Conservation (phyloP, 2,888 invertebrate species). For the Eretmocerus hayati region DNA sequence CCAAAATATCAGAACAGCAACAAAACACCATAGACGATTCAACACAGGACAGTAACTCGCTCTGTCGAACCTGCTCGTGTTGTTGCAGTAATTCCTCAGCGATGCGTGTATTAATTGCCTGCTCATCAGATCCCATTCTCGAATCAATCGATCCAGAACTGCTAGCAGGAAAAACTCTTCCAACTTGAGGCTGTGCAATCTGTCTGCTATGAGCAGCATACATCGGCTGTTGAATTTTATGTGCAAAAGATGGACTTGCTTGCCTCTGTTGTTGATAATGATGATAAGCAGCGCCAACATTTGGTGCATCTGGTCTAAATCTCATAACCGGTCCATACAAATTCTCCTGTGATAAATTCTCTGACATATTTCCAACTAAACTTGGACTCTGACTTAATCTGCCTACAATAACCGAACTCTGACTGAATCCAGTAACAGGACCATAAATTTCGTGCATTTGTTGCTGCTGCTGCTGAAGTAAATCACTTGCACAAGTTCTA, state of each 20-base stretch:
- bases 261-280: conserved; percentile 34
- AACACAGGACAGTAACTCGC: background rate
- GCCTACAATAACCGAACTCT: conserved; percentile 42
- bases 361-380: conserved; percentile 34
- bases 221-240: conserved; percentile 29
- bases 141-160: conserved; percentile 35
- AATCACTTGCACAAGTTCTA: conserved; percentile 27
- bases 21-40: background rate
- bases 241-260: conserved; percentile 40
- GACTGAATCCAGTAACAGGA: conserved; percentile 42
- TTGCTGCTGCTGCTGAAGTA: conserved; percentile 37
- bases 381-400: conserved; percentile 41
- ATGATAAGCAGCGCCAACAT: conserved; percentile 25
- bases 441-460: conserved; percentile 44
- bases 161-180: conserved; percentile 28
- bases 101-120: background rate
- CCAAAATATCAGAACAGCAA: background rate
- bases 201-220: conserved; percentile 21
- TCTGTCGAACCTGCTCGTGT: conserved; percentile 43
- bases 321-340: conserved; percentile 45
- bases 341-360: conserved; percentile 25
- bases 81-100: conserved; percentile 28
- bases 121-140: conserved; percentile 25
- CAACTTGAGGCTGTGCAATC: conserved; percentile 18
- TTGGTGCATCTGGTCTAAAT: conserved; percentile 35